A percentile compares a stretch with the other conserved stretches of the same genome.
These are phyloP conservation scores for Tichodroma muraria DNA, from an alignment of 2,113 vertebrate species.

Conservation along the genomic window DNA sequence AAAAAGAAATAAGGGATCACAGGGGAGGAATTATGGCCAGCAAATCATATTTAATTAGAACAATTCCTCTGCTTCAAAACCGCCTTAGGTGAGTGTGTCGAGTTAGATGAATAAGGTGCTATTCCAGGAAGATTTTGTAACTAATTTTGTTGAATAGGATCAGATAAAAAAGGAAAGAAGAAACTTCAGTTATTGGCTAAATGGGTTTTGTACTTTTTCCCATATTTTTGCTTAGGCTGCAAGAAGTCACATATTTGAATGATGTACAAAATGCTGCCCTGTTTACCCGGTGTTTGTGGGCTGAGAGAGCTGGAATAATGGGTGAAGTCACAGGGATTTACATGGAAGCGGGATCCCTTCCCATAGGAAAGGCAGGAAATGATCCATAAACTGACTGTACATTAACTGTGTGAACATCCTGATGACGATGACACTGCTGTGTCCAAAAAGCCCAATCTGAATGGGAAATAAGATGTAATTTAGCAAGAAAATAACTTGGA, in stretches of 20 bases:
- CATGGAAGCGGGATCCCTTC: neutral
- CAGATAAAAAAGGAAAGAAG: neutral
- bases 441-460: neutral
- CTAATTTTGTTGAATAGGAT: neutral
- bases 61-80: neutral
- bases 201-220: fast-evolving
- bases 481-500: neutral
- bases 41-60: neutral
- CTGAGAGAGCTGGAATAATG: neutral
- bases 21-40: neutral
- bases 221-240: neutral
- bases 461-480: neutral
- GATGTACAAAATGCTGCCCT: neutral
- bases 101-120: neutral
- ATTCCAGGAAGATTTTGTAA: neutral
- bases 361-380: neutral
- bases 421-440: neutral
- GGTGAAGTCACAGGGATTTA: neutral
- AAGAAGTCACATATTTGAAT: neutral
- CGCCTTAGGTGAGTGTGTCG: neutral
- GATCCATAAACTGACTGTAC: neutral
- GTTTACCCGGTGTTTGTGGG: neutral
- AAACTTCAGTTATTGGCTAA: neutral
- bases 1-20: neutral
- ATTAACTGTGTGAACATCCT: neutral